Evolutionary conservation across 1,140 invertebrate species (phyloP), one percentile per base, ranked within the genome.

Genomic region (Streblospio benedicti): DNA sequence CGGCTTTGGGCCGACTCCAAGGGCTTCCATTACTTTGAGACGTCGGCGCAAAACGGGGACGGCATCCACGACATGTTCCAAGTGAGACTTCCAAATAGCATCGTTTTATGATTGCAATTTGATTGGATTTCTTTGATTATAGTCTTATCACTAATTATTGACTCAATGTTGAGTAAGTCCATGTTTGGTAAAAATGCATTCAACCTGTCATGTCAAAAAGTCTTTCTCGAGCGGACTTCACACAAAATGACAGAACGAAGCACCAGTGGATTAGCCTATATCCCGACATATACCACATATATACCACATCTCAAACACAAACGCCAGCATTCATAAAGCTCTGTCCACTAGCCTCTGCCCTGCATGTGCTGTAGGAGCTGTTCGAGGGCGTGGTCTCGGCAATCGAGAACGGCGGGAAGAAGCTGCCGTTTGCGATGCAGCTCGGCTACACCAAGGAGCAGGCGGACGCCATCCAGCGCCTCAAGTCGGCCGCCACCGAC

Each of bases 1-100:
- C 60, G 68, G 43, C 44, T 78, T 1, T 80, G 77, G 78, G 72
- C 77, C 4, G 70, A 77, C 25, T 60, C 67, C 35, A 68, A 72
- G 56, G 75, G 75, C 3, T 80, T 74, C 64, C 69, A 72, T 31
- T 79, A 77, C 60, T 79, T 76, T 68, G 77, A 79, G 59, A 77
- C 73, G 9, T 79, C 78, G 4, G 79, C 78, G 14, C 67, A 70
- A 35, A 70, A 69, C 28, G 76, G 76, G 27, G 72, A 77, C 20
- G 76, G 76, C 12, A 64, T 79, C 2, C 61, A 64, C 43, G 71
- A 78, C 58, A 74, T 78, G 69, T 79, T 79, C 64, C 69, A 77
- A 66, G 76, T 75, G 47, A 47, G 38, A 27, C 12, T 51, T 6
- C 44, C 18, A 54, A 43, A 14, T 18, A 20, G 2, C 18, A 18